A percentile compares a stretch with the other conserved stretches of the same genome.
phyloP scores from a whole-genome alignment of 1,140 invertebrate genomes.

The Bombyx mandarina region DNA sequence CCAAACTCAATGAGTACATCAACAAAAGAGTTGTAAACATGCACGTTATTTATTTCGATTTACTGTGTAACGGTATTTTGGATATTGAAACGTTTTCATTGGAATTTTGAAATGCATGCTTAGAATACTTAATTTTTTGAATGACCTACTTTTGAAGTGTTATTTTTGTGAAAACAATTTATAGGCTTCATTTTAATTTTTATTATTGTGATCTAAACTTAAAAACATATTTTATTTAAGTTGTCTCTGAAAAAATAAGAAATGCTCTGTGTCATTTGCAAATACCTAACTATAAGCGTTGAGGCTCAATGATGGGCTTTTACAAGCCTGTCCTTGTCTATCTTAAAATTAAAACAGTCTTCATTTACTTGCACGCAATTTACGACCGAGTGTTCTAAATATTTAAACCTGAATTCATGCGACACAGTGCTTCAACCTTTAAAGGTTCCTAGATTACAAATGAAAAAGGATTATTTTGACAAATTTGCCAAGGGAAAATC shows the following conservation, averaged over 20 bases:
- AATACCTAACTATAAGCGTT: too few species aligned
- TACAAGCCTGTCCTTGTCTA: background rate
- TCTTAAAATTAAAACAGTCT: background rate
- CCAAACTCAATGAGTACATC: conserved; percentile 28
- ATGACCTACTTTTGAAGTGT: too few species aligned
- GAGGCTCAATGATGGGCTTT: background rate
- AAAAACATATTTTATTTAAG: too few species aligned
- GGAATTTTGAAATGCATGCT: conserved; percentile 14
- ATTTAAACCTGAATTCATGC: conserved; percentile 42
- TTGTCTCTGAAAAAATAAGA: too few species aligned
- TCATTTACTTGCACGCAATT: conserved; percentile 18
- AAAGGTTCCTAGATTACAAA: conserved; percentile 36
- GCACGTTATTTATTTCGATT: conserved; percentile 43
- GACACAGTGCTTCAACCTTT: conserved; percentile 29
- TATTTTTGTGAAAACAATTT: too few species aligned
- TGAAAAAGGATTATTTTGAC: conserved; percentile 13
- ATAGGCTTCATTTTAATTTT: too few species aligned
- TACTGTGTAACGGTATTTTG: conserved; percentile 42
- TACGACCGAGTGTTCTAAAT: conserved; percentile 24
- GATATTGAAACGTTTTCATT: conserved; percentile 32
- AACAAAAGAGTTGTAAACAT: conserved; percentile 21
- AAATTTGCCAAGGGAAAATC: conserved; percentile 12
- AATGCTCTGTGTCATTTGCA: too few species aligned
- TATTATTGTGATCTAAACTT: too few species aligned
- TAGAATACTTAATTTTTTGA: too few species aligned